These are phyloP conservation scores for Psammodynastes pulverulentus DNA, from an alignment of 2,113 vertebrate species.

Conservation along the genomic window DNA sequence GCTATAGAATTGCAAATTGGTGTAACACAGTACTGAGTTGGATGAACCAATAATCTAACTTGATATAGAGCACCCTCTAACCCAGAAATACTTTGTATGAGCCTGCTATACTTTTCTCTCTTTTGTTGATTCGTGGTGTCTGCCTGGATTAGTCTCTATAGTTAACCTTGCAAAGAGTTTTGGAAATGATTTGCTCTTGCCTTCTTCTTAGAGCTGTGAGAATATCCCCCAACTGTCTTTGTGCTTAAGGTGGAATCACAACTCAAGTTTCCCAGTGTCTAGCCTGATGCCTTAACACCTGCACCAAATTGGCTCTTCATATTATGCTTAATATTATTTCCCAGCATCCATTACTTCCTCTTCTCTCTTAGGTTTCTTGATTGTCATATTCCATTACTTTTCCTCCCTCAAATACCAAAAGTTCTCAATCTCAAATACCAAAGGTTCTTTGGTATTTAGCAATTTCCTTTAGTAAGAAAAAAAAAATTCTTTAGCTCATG, in stretches of 20 bases:
- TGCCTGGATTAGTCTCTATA: not conserved
- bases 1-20: not conserved
- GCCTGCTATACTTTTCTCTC: not conserved
- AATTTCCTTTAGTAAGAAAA: conserved; percentile 9
- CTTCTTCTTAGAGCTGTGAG: not conserved
- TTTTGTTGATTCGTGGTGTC: not conserved
- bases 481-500: not conserved
- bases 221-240: not conserved
- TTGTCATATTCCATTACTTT: conserved; percentile 33
- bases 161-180: not conserved
- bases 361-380: conserved; percentile 7
- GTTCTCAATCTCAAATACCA: not conserved
- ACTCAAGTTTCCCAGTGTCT: not conserved
- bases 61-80: not conserved
- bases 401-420: conserved; percentile 18
- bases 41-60: not conserved
- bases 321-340: not conserved
- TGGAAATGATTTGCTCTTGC: not conserved
- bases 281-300: not conserved
- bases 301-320: not conserved
- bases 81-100: not conserved
- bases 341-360: conserved; percentile 39
- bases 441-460: not conserved
- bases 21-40: not conserved
- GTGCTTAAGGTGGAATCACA: not conserved